Conservation (phyloP, 1,140 invertebrate species). For the Pararge aegeria region DNA sequence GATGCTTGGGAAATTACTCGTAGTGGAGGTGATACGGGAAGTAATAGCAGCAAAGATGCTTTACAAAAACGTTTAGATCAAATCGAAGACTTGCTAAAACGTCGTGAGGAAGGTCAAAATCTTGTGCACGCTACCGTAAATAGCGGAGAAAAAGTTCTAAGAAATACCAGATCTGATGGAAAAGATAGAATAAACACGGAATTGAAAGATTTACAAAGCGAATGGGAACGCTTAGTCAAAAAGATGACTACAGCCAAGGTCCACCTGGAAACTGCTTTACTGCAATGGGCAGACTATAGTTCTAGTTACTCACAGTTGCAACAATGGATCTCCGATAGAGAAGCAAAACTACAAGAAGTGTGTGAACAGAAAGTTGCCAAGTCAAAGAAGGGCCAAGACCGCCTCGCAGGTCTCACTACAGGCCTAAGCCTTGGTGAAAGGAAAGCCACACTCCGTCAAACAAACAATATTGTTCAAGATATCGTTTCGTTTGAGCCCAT, state of each 20-base stretch:
- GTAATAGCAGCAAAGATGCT: conserved; percentile 90
- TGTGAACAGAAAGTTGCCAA: conserved; percentile 92
- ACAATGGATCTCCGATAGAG: conserved; percentile 97
- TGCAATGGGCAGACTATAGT: conserved; percentile 98
- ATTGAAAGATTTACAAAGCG: conserved; percentile 94
- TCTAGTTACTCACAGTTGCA: conserved; percentile 94
- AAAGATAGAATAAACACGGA: conserved; percentile 92
- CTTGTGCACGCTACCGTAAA: conserved; percentile 94
- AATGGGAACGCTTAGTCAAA: conserved; percentile 95
- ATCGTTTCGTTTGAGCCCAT: conserved; percentile 97
- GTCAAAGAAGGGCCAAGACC: conserved; percentile 85
- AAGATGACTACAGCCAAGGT: conserved; percentile 96
- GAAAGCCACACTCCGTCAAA: conserved; percentile 93
- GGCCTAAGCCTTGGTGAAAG: conserved; percentile 89
- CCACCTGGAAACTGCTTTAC: conserved; percentile 92
- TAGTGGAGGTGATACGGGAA: conserved; percentile 87
- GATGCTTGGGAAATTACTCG: conserved; percentile 91
- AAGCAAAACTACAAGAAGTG: conserved; percentile 96
- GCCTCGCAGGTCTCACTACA: conserved; percentile 85
- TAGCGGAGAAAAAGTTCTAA: conserved; percentile 94
- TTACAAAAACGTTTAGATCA: conserved; percentile 90
- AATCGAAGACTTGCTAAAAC: conserved; percentile 89
- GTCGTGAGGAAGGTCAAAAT: conserved; percentile 94
- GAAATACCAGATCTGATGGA: conserved; percentile 93
- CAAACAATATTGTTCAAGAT: conserved; percentile 95